phyloP scores from a whole-genome alignment of 2,113 vertebrate species.

The Oncorhynchus mykiss region DNA sequence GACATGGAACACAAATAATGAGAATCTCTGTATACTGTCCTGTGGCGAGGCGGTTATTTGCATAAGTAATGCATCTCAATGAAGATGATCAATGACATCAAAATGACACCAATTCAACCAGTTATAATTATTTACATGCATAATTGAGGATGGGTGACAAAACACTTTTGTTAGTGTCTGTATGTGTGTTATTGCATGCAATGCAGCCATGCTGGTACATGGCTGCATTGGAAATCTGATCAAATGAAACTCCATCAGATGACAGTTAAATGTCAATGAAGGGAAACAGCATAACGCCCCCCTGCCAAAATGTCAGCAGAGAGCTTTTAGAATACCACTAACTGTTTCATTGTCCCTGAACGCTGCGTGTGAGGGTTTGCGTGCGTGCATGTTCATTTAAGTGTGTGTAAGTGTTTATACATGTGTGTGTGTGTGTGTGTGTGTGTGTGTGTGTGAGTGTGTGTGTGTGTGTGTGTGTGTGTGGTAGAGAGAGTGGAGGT shows the following conservation, averaged over 20 bases:
- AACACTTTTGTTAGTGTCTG: background rate
- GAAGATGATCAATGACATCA: no score
- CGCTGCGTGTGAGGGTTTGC: background rate
- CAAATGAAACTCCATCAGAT: constrained; percentile 47
- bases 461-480: background rate
- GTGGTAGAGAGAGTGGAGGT: background rate
- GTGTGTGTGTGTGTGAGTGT: constrained; percentile 22
- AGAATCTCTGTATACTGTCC: no score
- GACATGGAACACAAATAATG: no score
- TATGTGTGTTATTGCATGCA: constrained; percentile 2
- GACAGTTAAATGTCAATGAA: constrained; percentile 63
- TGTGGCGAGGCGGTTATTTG: no score
- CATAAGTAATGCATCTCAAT: no score
- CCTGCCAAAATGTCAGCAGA: constrained; percentile 48
- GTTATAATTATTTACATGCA: no score
- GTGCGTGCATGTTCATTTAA: constrained; percentile 11
- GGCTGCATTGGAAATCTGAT: constrained; percentile 38
- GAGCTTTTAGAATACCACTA: constrained; percentile 37
- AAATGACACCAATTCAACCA: no score
- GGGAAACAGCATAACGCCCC: constrained; percentile 44
- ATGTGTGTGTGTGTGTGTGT: background rate
- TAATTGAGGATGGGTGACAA: no score
- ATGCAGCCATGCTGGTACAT: constrained; percentile 22
- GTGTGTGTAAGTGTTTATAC: background rate
- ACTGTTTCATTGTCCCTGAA: constrained; percentile 20